Conservation (phyloP, 2,888 invertebrate species). For the Megaustenia siamemsis region DNA sequence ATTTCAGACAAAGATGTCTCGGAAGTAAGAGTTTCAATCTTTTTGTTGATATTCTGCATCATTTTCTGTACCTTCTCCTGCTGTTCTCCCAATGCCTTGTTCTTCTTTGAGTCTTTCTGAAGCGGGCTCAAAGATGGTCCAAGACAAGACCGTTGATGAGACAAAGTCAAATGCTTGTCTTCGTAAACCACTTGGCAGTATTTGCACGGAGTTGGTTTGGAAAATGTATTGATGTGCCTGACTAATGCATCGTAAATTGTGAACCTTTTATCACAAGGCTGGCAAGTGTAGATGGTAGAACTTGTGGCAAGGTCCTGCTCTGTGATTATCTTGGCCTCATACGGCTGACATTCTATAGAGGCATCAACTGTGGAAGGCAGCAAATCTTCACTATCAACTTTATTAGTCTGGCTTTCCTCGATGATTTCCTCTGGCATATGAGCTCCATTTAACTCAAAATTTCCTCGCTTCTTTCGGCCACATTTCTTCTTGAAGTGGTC, state of each 20-base stretch:
- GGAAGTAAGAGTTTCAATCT: conserved; percentile 34
- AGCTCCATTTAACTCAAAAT: not conserved
- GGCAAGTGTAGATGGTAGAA: conserved; percentile 8
- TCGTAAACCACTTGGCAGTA: conserved; percentile 38
- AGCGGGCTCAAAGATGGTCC: conserved; percentile 2
- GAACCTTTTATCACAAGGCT: conserved; percentile 51
- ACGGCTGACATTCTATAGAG: conserved; percentile 4
- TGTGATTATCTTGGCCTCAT: conserved; percentile 31
- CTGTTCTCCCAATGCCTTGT: conserved; percentile 20
- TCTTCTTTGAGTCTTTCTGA: not conserved
- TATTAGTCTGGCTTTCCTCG: not conserved
- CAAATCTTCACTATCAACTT: not conserved
- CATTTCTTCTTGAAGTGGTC: conserved; percentile 49
- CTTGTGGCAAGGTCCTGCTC: conserved; percentile 8
- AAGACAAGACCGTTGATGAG: conserved; percentile 48
- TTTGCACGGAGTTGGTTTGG: conserved; percentile 38
- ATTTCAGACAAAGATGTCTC: not conserved
- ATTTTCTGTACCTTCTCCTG: conserved; percentile 42
- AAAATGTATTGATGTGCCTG: conserved; percentile 48
- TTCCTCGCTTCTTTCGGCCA: conserved; percentile 2
- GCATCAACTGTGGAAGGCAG: not conserved
- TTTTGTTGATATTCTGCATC: conserved; percentile 32
- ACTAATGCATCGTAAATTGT: conserved; percentile 35
- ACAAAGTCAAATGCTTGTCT: conserved; percentile 44
- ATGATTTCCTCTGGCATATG: not conserved